phyloP scores from a whole-genome alignment of 2,113 vertebrate species.

The Hippocampus zosterae region DNA sequence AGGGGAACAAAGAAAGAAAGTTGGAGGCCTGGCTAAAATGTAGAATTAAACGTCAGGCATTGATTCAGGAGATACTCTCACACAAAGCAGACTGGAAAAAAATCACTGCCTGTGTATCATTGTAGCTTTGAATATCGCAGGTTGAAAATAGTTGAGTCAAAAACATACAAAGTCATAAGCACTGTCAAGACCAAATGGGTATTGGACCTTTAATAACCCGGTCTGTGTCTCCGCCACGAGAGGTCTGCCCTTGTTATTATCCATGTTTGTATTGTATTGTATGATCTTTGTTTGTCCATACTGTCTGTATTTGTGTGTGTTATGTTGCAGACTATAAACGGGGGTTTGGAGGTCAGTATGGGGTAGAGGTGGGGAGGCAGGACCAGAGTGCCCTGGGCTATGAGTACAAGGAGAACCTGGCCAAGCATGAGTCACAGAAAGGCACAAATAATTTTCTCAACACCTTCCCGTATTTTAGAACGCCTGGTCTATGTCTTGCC shows the following conservation, averaged over 20 bases:
- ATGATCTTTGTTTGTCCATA: constrained; percentile 19
- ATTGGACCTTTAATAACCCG: background rate
- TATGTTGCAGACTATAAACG: constrained; percentile 88
- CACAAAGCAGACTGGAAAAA: constrained; percentile 3
- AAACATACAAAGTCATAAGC: background rate
- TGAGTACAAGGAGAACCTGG: constrained; percentile 88
- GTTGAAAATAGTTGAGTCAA: background rate
- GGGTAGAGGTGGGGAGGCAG: constrained; percentile 84
- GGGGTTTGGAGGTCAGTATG: constrained; percentile 88
- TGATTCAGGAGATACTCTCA: background rate
- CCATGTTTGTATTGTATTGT: constrained; percentile 2
- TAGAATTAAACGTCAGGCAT: background rate
- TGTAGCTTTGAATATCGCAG: background rate
- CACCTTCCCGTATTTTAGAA: background rate
- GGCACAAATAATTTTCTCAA: constrained; percentile 68
- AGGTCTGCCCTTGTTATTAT: constrained; percentile 12
- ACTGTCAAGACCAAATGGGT: background rate
- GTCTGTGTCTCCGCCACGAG: background rate
- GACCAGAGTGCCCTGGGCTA: constrained; percentile 85
- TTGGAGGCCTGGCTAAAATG: constrained; percentile 13
- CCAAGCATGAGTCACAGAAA: constrained; percentile 87
- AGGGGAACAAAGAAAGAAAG: constrained; percentile 24
- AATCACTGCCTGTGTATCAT: background rate
- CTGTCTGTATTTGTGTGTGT: constrained; percentile 47
- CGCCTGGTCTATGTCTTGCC: background rate